Conservation (phyloP, 2,113 vertebrate genomes). For the Macaca fascicularis region T2T-MFA8v1.1 NC_088395.1:108377501-108378000, state of each 20-base stretch:
- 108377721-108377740: background rate
- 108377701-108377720: background rate
- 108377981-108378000: slow-evolving; percentile 50
- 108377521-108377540: background rate
- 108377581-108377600: background rate
- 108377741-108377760: background rate
- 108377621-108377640: background rate
- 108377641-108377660: background rate
- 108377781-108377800: background rate
- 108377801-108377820: background rate
- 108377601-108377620: background rate
- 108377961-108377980: background rate
- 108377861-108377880: slow-evolving; percentile 11
- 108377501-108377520: background rate
- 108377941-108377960: slow-evolving; percentile 43
- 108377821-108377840: background rate
- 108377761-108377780: background rate
- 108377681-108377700: background rate
- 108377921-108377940: slow-evolving; percentile 23
- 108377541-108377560: background rate
- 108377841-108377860: background rate
- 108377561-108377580: background rate
- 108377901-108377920: slow-evolving; percentile 34
- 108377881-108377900: background rate
- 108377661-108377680: background rate